phyloP scores from a whole-genome alignment of 2,888 invertebrate species.

The Penaeus monodon region DNA sequence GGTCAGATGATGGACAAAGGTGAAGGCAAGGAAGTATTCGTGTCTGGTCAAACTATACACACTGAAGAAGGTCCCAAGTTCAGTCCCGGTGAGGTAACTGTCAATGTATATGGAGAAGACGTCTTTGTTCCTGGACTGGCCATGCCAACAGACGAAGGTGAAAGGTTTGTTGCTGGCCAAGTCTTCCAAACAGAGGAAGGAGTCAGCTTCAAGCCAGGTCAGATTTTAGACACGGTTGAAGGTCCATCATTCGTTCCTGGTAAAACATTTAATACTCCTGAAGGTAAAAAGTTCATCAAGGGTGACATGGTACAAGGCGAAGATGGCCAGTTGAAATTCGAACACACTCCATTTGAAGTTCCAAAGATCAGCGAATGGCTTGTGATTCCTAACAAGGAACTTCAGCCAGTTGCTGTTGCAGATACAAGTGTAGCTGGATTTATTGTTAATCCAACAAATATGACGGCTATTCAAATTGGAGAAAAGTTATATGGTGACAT shows the following conservation, averaged over 20 bases:
- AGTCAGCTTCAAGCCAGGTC: constrained; percentile 67
- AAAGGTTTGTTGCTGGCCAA: constrained; percentile 81
- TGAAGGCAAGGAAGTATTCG: constrained; percentile 73
- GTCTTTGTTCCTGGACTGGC: constrained; percentile 77
- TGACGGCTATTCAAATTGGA: constrained; percentile 41
- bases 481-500: constrained; percentile 63
- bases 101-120: constrained; percentile 55
- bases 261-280: constrained; percentile 63
- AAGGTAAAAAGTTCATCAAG: constrained; percentile 78
- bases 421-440: constrained; percentile 60
- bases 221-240: constrained; percentile 73
- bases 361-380: constrained; percentile 56
- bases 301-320: constrained; percentile 79
- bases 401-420: constrained; percentile 57
- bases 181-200: constrained; percentile 69
- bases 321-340: constrained; percentile 78
- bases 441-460: constrained; percentile 63
- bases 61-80: constrained; percentile 80
- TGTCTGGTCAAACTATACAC: constrained; percentile 79
- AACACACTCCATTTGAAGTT: constrained; percentile 43
- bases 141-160: constrained; percentile 73
- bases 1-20: constrained; percentile 66
- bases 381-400: constrained; percentile 61
- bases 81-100: constrained; percentile 81
- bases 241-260: constrained; percentile 68